Evolutionary conservation across 2,113 vertebrate genomes (phyloP), one percentile per base, ranked within the genome.

Genomic region (Prietella phreatophila): DNA sequence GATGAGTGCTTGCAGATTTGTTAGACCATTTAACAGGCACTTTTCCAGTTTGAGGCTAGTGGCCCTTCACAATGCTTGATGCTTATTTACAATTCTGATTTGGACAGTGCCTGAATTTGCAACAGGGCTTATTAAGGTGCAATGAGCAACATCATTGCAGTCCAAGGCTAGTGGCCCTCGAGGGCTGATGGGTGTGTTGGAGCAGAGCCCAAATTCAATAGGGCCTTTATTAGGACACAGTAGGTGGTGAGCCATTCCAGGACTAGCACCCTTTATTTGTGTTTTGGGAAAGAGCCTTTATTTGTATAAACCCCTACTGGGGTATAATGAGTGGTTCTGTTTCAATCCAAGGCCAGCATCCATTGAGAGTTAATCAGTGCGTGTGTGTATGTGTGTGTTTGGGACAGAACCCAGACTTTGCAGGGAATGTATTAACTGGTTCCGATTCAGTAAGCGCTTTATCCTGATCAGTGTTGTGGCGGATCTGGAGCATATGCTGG

Each of bases 301-400:
- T 82, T 55, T 80, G 76, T 19, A 30, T 30, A 55, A 56, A 30
- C 50, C 42, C 75, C 75, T 55, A 20, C 50, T 80, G 76, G n/a
- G 50, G 14, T 50, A 30, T 50, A 55, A 80, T 80, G 76, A 30
- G 50, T n/a, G 50, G 13, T 33, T 20, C 25, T 63, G 20, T 63
- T 47, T 13, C 25, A 47, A n/a, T 47, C 81, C 36, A 63, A 63
- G 81, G 22, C 22, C 60, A 42, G 11, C 60, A 47, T 56, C 47
- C 50, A 25, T 71, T 73, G 13, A 73, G 53, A 50, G 71, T 78
- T 50, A 39, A 67, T 85, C 6, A 76, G 53, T 76, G 71, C 17
- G 3, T 76, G 67, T 58, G 67, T 85, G 63, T 76, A 33, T 60
- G 83, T 85, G 47, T 85, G 33, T 85, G 22, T 75, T 22, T 63